Conservation (phyloP, 2,888 invertebrate genomes). For the Fragum whitleyi region DNA sequence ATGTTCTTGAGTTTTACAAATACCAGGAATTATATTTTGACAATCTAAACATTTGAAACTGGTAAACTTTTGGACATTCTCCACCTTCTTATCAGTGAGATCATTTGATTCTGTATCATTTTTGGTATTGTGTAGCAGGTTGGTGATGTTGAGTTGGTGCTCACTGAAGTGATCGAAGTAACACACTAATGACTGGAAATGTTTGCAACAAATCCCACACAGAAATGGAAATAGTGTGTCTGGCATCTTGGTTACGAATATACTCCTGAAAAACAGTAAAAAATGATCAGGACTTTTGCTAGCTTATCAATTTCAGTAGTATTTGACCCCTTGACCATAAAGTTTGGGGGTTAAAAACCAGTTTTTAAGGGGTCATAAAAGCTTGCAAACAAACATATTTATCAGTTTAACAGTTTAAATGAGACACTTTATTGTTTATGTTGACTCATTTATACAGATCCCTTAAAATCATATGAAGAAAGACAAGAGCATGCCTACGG, state of each 20-base stretch:
- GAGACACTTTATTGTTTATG: too few species aligned
- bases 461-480: too few species aligned
- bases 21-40: background rate
- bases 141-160: background rate
- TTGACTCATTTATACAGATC: too few species aligned
- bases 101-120: background rate
- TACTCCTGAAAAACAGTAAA: too few species aligned
- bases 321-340: too few species aligned
- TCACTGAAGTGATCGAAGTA: conserved; percentile 4
- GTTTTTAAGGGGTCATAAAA: too few species aligned
- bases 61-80: background rate
- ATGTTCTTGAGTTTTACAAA: conserved; percentile 1
- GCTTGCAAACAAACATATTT: too few species aligned
- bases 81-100: background rate
- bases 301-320: too few species aligned
- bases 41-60: background rate
- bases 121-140: background rate
- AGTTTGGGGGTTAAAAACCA: too few species aligned
- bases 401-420: too few species aligned
- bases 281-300: too few species aligned
- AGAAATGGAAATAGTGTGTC: background rate
- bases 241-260: background rate
- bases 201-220: conserved; percentile 7
- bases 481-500: too few species aligned
- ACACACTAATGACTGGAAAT: background rate